Evolutionary conservation across 1,140 invertebrate species (phyloP).

Genomic region (Bombus waltoni): DNA sequence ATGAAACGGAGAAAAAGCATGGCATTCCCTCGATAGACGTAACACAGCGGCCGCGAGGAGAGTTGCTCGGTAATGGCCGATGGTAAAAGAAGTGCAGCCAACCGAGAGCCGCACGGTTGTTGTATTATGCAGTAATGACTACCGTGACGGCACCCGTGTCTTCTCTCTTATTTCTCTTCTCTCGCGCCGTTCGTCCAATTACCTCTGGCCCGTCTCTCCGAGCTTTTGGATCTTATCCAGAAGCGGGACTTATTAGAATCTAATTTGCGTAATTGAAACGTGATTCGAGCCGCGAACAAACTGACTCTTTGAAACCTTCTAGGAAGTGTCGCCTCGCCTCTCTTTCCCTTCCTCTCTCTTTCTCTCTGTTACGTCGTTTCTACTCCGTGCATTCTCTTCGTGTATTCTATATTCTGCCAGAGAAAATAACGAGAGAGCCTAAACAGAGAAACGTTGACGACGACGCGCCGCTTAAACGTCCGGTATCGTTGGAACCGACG

Average conservation of each 20-base stretch:
- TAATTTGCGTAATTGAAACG: slow-evolving; percentile 69
- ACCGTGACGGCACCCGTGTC: slow-evolving; percentile 43
- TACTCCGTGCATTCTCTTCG: not conserved
- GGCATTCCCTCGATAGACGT: slow-evolving; percentile 21
- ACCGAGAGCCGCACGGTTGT: slow-evolving; percentile 55
- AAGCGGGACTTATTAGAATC: slow-evolving; percentile 63
- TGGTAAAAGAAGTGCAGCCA: slow-evolving; percentile 63
- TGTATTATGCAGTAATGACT: slow-evolving; percentile 64
- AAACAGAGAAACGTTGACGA: not conserved
- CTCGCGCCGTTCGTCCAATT: slow-evolving; percentile 53
- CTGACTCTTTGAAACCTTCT: slow-evolving; percentile 48
- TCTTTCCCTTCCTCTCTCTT: too few relatives aligned
- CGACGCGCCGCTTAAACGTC: not conserved
- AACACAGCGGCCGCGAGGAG: slow-evolving; percentile 38
- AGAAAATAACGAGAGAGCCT: not conserved
- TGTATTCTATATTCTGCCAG: slow-evolving; percentile 20
- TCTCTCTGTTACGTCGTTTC: not conserved
- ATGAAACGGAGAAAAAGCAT: not conserved
- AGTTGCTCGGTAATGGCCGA: slow-evolving; percentile 54
- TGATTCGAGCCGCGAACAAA: slow-evolving; percentile 57
- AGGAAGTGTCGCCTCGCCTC: slow-evolving; percentile 27
- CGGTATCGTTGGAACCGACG: not conserved
- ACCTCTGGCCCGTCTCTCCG: slow-evolving; percentile 42
- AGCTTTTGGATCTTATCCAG: slow-evolving; percentile 65
- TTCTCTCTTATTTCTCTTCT: slow-evolving; percentile 45